phyloP scores from a whole-genome alignment of 2,888 invertebrate genomes.

The Phytoseiulus persimilis region DNA sequence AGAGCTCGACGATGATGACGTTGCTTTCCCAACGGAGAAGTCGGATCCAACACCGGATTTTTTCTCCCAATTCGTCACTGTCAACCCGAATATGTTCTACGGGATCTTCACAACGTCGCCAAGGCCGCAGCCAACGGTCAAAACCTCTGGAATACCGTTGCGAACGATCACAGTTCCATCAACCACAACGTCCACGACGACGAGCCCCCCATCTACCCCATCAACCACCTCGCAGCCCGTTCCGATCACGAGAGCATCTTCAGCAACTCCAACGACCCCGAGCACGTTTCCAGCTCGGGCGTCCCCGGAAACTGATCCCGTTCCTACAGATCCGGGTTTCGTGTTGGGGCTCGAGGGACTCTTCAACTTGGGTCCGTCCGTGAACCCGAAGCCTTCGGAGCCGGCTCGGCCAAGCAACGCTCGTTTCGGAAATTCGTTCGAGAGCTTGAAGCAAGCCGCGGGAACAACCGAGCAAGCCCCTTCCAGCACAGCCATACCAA shows the following conservation, averaged over 20 bases:
- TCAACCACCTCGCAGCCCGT: neutral
- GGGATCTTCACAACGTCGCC: neutral
- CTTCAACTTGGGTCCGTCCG: neutral
- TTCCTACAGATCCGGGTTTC: neutral
- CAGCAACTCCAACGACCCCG: no score
- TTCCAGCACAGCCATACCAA: neutral
- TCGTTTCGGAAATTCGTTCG: neutral
- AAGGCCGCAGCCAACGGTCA: neutral
- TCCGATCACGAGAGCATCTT: neutral
- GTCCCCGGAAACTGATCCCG: neutral
- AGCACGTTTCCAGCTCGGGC: no score
- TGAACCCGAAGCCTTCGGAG: neutral
- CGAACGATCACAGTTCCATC: neutral
- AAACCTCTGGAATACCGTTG: neutral
- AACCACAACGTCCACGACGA: neutral
- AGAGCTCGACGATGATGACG: neutral
- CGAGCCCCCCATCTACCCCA: neutral
- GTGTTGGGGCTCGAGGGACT: neutral
- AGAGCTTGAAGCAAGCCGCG: neutral
- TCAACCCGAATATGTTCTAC: constrained; percentile 12
- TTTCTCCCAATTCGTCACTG: neutral
- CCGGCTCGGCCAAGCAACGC: neutral
- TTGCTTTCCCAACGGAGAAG: neutral
- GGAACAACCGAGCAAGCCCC: neutral
- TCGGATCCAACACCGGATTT: neutral